These are phyloP conservation scores for Psittacula cyanocephala DNA, from an alignment of 2,113 vertebrate genomes.

Conservation along the genomic window DNA sequence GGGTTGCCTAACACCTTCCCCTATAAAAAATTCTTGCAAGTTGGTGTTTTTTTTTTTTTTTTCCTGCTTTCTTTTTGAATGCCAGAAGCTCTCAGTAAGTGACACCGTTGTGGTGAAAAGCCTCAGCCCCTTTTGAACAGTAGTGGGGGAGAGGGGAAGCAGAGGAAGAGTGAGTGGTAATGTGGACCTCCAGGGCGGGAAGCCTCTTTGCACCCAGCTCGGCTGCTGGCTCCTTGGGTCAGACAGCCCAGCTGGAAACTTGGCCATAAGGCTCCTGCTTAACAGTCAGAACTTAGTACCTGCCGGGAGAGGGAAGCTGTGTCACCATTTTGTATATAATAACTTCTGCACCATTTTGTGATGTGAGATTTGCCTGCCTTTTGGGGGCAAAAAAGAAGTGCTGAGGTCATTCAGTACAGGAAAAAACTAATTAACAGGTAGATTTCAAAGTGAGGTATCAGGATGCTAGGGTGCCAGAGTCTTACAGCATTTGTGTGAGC, in stretches of 20 bases:
- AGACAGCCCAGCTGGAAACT: background rate
- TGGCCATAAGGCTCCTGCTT: background rate
- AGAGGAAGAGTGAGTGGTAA: background rate
- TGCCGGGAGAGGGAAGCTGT: rapidly evolving
- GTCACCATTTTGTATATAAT: background rate
- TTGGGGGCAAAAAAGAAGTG: background rate
- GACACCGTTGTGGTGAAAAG: background rate
- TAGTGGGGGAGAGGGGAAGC: background rate
- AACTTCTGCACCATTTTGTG: background rate
- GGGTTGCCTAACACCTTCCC: background rate
- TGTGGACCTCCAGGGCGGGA: rapidly evolving
- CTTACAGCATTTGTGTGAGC: background rate
- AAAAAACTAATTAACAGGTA: background rate
- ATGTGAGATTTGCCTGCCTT: rapidly evolving
- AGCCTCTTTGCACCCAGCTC: background rate
- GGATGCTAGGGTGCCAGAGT: background rate
- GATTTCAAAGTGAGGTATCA: background rate
- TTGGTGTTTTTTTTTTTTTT: background rate
- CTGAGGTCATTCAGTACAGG: background rate
- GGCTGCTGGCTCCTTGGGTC: background rate
- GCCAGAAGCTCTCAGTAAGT: background rate
- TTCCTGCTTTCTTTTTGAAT: background rate
- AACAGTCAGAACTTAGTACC: background rate
- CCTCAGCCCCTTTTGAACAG: background rate
- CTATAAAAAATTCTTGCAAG: background rate